Evolutionary conservation across 1,140 invertebrate genomes (phyloP).

Genomic region (Bradysia coprophila): DNA sequence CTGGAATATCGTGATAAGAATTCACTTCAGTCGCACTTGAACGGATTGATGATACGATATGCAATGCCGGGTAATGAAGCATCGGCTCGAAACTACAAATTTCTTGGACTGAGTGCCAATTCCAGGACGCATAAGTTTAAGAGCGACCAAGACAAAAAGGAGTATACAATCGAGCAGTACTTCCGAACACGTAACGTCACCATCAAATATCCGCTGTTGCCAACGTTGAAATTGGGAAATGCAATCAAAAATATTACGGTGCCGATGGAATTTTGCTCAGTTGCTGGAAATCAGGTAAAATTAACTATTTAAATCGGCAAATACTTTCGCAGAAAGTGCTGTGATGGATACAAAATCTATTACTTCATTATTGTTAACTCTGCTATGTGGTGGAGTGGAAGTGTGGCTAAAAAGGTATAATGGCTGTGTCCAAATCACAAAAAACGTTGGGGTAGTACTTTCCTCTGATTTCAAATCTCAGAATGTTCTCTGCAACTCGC

Average conservation of each 20-base stretch:
- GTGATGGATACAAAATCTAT: too few relatives aligned
- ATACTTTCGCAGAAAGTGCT: too few relatives aligned
- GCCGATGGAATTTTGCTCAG: slow-evolving; percentile 38
- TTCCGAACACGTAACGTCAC: slow-evolving; percentile 15
- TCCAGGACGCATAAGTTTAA: slow-evolving; percentile 23
- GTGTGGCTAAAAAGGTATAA: too few relatives aligned
- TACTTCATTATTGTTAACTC: too few relatives aligned
- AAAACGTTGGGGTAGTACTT: too few relatives aligned
- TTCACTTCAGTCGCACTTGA: slow-evolving; percentile 6
- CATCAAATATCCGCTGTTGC: slow-evolving; percentile 34
- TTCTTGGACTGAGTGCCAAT: slow-evolving; percentile 26
- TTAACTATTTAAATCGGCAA: too few relatives aligned
- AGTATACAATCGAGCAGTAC: slow-evolving; percentile 30
- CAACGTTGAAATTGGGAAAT: slow-evolving; percentile 39
- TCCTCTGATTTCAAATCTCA: too few relatives aligned
- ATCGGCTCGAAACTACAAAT: slow-evolving; percentile 22
- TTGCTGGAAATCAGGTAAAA: slow-evolving; percentile 32
- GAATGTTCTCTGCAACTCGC: too few relatives aligned
- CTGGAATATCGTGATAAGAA: background rate
- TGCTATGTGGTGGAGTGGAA: too few relatives aligned
- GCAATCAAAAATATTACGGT: slow-evolving; percentile 29
- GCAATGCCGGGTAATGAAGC: slow-evolving; percentile 8
- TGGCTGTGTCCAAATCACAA: too few relatives aligned
- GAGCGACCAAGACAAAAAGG: slow-evolving; percentile 10
- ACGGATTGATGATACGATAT: slow-evolving; percentile 12